phyloP scores from a whole-genome alignment of 2,888 invertebrate species.

The Phalangium opilio region DNA sequence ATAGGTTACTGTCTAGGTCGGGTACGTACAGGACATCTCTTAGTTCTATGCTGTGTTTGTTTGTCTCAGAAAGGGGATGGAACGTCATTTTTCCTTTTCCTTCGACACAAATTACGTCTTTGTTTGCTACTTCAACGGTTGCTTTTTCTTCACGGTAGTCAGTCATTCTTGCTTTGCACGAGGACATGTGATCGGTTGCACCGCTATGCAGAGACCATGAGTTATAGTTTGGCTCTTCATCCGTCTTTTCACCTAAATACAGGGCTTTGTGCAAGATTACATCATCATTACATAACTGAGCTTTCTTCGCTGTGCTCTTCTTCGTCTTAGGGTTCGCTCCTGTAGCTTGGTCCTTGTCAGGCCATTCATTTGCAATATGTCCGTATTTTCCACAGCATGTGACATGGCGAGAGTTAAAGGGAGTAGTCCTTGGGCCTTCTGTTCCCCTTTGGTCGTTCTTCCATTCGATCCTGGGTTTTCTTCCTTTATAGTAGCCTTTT shows the following conservation, averaged over 20 bases:
- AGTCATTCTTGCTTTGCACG: neutral
- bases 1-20: conserved; percentile 4
- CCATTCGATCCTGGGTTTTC: neutral
- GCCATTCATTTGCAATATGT: conserved; percentile 3
- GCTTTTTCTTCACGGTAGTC: neutral
- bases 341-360: neutral
- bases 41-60: neutral
- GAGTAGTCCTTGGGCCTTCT: too few relatives aligned
- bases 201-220: conserved; percentile 5
- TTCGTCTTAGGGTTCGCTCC: too few relatives aligned
- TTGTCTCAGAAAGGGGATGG: neutral
- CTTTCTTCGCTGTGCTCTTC: too few relatives aligned
- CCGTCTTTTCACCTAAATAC: too few relatives aligned
- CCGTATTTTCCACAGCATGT: conserved; percentile 5
- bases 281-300: too few relatives aligned
- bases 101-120: conserved; percentile 1
- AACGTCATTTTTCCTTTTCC: conserved; percentile 4
- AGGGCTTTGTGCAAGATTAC: too few relatives aligned
- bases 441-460: too few relatives aligned
- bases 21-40: conserved; percentile 3
- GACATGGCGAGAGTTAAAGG: neutral
- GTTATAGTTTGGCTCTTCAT: too few relatives aligned
- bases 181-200: conserved; percentile 9
- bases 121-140: conserved; percentile 7
- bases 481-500: neutral